These are phyloP conservation scores for Leucosticte australis DNA, from an alignment of 2,113 vertebrate genomes.

Conservation along the genomic window DNA sequence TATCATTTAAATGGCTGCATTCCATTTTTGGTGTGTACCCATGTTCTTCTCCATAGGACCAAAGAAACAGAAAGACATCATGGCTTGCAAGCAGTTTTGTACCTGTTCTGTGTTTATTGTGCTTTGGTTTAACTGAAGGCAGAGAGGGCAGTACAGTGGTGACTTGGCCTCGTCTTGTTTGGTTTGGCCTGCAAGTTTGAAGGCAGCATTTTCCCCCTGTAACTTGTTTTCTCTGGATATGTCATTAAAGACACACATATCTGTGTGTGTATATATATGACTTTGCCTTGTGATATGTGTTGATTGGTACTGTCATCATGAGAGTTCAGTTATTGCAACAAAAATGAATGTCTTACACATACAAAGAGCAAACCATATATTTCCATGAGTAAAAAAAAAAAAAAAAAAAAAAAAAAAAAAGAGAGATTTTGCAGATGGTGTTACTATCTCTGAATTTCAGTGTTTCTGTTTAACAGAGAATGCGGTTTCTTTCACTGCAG, in stretches of 20 bases:
- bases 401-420: neutral
- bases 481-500: neutral
- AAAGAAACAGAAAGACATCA: neutral
- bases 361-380: neutral
- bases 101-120: neutral
- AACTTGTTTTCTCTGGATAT: neutral
- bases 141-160: neutral
- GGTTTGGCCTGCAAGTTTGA: neutral
- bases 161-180: neutral
- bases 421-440: neutral
- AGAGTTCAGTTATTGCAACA: neutral
- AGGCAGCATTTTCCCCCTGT: neutral
- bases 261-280: neutral
- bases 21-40: neutral
- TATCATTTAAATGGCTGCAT: neutral
- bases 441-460: neutral
- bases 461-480: neutral
- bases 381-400: neutral
- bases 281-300: neutral
- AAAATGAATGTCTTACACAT: neutral
- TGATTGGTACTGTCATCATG: constrained; percentile 8
- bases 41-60: neutral
- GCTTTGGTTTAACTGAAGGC: neutral
- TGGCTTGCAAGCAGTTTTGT: neutral
- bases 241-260: neutral